Percentiles rank a stretch among this genome's conserved stretches.
Conservation (phyloP, 2,113 vertebrate species). For the Menura novaehollandiae region DNA sequence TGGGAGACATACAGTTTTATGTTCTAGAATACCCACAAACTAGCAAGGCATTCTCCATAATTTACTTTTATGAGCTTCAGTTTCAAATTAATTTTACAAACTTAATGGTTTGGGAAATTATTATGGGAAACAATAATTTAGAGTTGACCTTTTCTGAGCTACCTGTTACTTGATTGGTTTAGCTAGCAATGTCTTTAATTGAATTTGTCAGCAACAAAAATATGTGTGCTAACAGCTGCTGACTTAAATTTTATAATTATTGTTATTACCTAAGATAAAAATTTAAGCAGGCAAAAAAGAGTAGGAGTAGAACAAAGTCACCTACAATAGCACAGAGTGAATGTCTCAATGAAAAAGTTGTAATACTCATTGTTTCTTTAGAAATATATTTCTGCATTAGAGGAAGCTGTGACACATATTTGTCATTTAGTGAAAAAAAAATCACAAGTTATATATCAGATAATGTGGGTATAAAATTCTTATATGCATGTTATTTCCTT, state of each 20-base stretch:
- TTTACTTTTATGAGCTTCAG: conserved; percentile 60
- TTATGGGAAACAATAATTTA: conserved; percentile 66
- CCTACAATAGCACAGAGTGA: not conserved
- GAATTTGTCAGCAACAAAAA: conserved; percentile 69
- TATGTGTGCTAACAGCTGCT: conserved; percentile 46
- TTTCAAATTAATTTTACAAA: conserved; percentile 62
- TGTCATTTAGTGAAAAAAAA: not conserved
- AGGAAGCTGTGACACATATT: not conserved
- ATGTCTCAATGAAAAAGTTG: not conserved
- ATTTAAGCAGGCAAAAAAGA: conserved; percentile 42
- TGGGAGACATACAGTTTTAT: not conserved
- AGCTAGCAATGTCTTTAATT: conserved; percentile 55
- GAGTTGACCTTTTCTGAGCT: conserved; percentile 62
- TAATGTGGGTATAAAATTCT: not conserved
- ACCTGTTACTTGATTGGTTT: conserved; percentile 55
- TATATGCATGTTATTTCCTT: not conserved
- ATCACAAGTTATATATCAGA: not conserved
- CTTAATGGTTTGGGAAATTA: conserved; percentile 71
- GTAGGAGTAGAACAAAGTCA: conserved; percentile 14
- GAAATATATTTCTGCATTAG: not conserved
- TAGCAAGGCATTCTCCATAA: conserved; percentile 35
- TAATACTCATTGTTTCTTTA: not conserved
- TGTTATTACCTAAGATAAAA: conserved; percentile 61
- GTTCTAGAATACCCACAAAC: not conserved
- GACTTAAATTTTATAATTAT: conserved; percentile 60